These are phyloP conservation scores for Naja naja DNA, from an alignment of 2,113 vertebrate species.

Conservation along the genomic window DNA sequence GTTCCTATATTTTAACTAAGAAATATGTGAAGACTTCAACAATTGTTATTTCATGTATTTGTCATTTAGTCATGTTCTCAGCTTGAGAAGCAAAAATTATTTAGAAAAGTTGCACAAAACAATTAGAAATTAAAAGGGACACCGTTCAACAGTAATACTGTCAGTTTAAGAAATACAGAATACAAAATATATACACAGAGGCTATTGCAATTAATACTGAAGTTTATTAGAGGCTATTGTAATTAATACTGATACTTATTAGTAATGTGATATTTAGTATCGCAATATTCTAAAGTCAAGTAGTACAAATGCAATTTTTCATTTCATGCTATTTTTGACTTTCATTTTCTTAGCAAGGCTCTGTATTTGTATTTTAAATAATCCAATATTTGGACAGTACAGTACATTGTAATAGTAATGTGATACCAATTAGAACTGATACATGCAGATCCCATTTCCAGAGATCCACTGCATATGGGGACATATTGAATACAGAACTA, in stretches of 20 bases:
- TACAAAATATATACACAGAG: not conserved
- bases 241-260: not conserved
- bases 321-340: not conserved
- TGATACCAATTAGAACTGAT: not conserved
- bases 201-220: not conserved
- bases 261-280: not conserved
- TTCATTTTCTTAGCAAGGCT: not conserved
- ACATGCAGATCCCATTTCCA: not conserved
- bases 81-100: not conserved
- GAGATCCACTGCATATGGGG: not conserved
- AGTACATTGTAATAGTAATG: not conserved
- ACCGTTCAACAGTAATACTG: slow-evolving; percentile 7
- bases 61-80: not conserved
- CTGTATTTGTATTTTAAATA: not conserved
- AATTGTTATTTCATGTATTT: not conserved
- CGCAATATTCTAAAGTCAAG: not conserved
- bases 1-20: not conserved
- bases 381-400: not conserved
- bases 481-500: not conserved
- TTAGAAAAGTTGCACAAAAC: not conserved
- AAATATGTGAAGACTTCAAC: not conserved
- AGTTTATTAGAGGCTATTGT: not conserved
- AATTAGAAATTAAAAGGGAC: not conserved
- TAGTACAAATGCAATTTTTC: not conserved
- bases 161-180: not conserved